Conservation (phyloP, 1,140 invertebrate genomes). For the Cydia splendana region DNA sequence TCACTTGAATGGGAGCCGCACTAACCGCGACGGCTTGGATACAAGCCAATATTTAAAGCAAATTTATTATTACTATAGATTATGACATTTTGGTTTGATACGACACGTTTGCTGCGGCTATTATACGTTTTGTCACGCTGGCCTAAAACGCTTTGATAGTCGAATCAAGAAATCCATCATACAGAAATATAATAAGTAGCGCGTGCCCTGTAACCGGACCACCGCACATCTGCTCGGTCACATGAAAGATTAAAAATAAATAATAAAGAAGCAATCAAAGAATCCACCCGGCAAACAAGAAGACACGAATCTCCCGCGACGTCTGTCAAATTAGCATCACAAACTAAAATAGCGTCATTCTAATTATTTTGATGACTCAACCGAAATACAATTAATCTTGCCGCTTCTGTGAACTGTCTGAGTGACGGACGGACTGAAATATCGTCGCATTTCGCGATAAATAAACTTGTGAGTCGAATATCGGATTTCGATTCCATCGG, state of each 20-base stretch:
- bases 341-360: constrained; percentile 79
- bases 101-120: constrained; percentile 31
- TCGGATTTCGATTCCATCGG: constrained; percentile 78
- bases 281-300: constrained; percentile 67
- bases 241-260: constrained; percentile 60
- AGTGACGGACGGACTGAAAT: constrained; percentile 76
- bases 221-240: constrained; percentile 36
- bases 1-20: constrained; percentile 51
- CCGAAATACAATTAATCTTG: constrained; percentile 79
- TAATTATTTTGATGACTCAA: constrained; percentile 80
- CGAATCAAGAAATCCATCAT: constrained; percentile 29
- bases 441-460: constrained; percentile 77
- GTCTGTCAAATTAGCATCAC: constrained; percentile 79
- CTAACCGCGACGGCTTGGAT: constrained; percentile 62
- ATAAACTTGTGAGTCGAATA: constrained; percentile 74
- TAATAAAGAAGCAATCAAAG: constrained; percentile 69
- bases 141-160: constrained; percentile 21
- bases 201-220: constrained; percentile 24
- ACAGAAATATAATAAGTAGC: constrained; percentile 25
- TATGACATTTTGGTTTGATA: constrained; percentile 45
- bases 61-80: constrained; percentile 53
- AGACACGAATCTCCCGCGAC: constrained; percentile 76
- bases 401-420: constrained; percentile 77
- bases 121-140: constrained; percentile 28
- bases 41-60: constrained; percentile 61